Conservation (phyloP, 2,888 invertebrate genomes). For the Lamellibrachia columna region DNA sequence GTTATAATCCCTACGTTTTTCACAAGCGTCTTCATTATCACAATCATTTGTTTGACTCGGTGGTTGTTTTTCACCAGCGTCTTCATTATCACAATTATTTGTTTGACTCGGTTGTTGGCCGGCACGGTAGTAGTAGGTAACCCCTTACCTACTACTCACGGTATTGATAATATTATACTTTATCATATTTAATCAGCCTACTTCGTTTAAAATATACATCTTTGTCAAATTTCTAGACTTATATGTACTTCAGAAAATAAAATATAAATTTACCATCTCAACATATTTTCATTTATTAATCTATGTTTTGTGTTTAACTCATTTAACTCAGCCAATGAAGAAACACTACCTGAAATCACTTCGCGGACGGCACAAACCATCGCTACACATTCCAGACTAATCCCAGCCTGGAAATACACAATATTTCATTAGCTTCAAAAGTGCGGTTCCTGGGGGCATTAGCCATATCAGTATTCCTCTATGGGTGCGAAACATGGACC, state of each 20-base stretch:
- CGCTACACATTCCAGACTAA: too few species aligned
- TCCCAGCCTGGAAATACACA: too few species aligned
- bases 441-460: too few species aligned
- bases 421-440: too few species aligned
- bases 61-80: not conserved
- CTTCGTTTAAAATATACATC: not conserved
- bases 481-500: too few species aligned
- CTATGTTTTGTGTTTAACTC: too few species aligned
- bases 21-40: not conserved
- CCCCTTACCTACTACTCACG: too few species aligned
- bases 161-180: not conserved
- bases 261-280: not conserved
- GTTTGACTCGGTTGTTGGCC: not conserved
- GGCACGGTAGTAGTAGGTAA: not conserved
- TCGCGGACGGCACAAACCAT: too few species aligned
- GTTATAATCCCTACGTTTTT: not conserved
- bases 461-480: too few species aligned
- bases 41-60: not conserved
- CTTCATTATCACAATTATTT: not conserved
- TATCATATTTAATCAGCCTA: too few species aligned
- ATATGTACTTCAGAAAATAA: not conserved
- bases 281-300: not conserved
- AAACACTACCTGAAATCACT: too few species aligned
- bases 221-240: not conserved
- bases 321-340: too few species aligned